Conservation (phyloP, 2,113 vertebrate genomes). For the Etheostoma cragini region DNA sequence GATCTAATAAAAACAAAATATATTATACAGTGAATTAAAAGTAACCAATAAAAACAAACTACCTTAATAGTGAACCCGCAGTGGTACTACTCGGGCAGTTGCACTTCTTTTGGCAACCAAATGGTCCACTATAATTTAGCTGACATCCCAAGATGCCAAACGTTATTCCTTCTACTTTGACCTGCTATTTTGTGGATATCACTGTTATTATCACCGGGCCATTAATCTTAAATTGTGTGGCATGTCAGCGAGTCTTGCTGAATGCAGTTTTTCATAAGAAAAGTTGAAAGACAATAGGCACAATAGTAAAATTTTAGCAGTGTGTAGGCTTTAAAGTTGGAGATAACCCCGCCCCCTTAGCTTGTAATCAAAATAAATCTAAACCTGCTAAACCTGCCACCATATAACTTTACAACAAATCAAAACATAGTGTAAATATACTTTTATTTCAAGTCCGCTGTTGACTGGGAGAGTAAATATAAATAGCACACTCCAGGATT, state of each 20-base stretch:
- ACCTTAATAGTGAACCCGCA: background rate
- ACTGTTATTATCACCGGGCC: background rate
- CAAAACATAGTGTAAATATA: conserved; percentile 26
- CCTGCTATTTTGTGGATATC: background rate
- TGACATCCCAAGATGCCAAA: conserved; percentile 19
- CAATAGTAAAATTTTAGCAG: background rate
- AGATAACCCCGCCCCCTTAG: background rate
- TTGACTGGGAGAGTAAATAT: conserved; percentile 53
- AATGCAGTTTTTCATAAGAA: background rate
- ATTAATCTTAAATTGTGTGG: background rate
- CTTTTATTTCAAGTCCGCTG: conserved; percentile 25
- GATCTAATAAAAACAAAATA: background rate
- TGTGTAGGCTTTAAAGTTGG: background rate
- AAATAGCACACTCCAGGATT: conserved; percentile 40
- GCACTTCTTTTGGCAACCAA: conserved; percentile 3
- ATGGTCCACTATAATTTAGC: background rate
- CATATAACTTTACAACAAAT: conserved; percentile 14
- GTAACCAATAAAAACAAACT: background rate
- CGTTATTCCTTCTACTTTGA: background rate
- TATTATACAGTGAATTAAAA: background rate
- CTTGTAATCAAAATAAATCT: background rate
- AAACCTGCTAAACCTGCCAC: too few relatives aligned
- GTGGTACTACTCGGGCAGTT: background rate
- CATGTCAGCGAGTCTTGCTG: background rate
- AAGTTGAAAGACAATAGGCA: background rate